Evolutionary conservation across 2,888 invertebrate genomes (phyloP), one percentile per base, ranked within the genome.

Genomic region (Drosophila affinis): DNA sequence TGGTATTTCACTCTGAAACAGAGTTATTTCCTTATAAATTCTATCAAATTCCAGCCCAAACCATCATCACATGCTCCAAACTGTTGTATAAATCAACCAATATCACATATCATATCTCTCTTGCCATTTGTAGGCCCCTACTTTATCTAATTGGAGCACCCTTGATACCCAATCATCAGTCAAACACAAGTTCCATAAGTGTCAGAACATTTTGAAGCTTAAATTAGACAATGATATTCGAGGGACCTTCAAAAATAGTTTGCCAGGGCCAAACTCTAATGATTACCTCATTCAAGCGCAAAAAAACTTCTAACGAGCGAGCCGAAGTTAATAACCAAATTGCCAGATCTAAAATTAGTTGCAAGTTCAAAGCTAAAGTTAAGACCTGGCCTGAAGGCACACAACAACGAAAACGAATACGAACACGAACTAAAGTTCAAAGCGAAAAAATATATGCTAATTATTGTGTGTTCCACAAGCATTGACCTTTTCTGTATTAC

Each of bases 141-240:
- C 39, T 39, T 39, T 39, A 39, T 39, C 39, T 39, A 80, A 81
- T 77, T 81, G 78, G 81, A 78, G 77, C 81, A 81, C 48, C 32
- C 29, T 64, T 45, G 54, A 7, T n/a, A 39, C 39, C 14, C 39
- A 39, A 39, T 39, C 14, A 39, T 39, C 39, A 39, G 14, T 39
- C 39, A 39, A 3, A 4, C 14, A 39, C 6, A 14, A 14, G 6
- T 39, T 14, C 39, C 39, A 39, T 39, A 39, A 39, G 2, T 39
- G 39, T n/a, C 14, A 39, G 39, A 39, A 39, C 14, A 39, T 39
- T 39, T 39, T 6, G 21, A 18, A 59, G 54, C 29, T 54, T 44
- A 10, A 55, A 29, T 64, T 32, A 44, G 53, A 54, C 54, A 64
- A 51, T 54, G 10, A 21, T 21, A 14, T 21, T 21, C 3, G 21